Conservation (phyloP, 2,888 invertebrate species). For the Alentia gelatinosa region DNA sequence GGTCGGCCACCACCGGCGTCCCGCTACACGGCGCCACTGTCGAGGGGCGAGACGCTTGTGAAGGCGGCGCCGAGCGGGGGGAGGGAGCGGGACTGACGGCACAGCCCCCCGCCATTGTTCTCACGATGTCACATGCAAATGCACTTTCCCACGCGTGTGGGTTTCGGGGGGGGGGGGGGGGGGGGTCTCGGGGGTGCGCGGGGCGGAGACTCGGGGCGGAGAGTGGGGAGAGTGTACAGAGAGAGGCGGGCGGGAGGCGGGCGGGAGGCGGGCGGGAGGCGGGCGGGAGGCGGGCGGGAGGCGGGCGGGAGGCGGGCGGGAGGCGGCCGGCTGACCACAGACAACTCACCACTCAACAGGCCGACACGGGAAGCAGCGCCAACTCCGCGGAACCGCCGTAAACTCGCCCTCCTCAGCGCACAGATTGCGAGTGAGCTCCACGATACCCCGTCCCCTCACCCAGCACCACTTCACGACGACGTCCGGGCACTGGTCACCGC, state of each 20-base stretch:
- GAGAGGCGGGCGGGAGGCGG: background rate
- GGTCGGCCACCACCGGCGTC: too few relatives aligned
- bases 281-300: background rate
- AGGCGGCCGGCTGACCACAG: background rate
- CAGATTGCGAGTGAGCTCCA: background rate
- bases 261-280: background rate
- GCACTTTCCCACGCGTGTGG: conserved; percentile 79
- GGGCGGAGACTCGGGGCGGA: background rate
- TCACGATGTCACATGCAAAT: conserved; percentile 78
- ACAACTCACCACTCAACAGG: background rate
- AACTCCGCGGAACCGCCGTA: background rate
- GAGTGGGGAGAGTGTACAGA: too few relatives aligned
- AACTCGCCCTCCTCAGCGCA: background rate
- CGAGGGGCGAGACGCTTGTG: too few relatives aligned
- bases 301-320: background rate
- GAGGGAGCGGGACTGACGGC: conserved; percentile 56
- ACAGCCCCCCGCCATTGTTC: conserved; percentile 76
- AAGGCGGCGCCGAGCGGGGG: background rate
- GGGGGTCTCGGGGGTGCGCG: background rate
- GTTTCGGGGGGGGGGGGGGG: conserved; percentile 61
- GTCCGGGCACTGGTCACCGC: too few relatives aligned
- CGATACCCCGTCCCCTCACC: background rate
- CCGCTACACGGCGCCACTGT: too few relatives aligned
- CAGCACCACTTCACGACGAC: too few relatives aligned
- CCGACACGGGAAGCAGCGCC: background rate